phyloP scores from a whole-genome alignment of 2,113 vertebrate genomes.

The Paratilapia polleni region DNA sequence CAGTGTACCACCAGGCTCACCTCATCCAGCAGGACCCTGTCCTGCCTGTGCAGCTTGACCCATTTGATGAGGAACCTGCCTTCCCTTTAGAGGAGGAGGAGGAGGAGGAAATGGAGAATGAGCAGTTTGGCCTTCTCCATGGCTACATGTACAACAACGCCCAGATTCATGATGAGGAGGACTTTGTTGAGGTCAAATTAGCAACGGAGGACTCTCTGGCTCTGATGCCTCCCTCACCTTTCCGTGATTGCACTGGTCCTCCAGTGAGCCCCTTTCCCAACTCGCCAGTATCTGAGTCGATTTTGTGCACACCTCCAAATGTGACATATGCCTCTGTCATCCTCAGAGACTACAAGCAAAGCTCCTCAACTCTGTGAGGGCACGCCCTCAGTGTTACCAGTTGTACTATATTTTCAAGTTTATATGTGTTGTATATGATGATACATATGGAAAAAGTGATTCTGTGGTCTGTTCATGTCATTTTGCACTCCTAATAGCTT shows the following conservation, averaged over 20 bases:
- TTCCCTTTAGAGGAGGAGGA: slow-evolving; percentile 78
- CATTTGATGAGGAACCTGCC: slow-evolving; percentile 79
- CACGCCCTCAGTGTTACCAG: not conserved
- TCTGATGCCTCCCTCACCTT: slow-evolving; percentile 94
- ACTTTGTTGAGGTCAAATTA: slow-evolving; percentile 80
- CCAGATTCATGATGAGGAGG: slow-evolving; percentile 84
- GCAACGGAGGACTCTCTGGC: slow-evolving; percentile 87
- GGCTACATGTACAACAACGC: slow-evolving; percentile 89
- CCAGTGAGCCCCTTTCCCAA: slow-evolving; percentile 86
- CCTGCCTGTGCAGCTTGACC: slow-evolving; percentile 79
- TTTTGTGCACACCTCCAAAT: slow-evolving; percentile 88
- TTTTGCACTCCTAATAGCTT: slow-evolving; percentile 48
- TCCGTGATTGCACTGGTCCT: slow-evolving; percentile 87
- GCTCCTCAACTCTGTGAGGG: slow-evolving; percentile 93
- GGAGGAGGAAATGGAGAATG: slow-evolving; percentile 72
- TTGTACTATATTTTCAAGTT: slow-evolving; percentile 36
- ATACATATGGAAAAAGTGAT: slow-evolving; percentile 6
- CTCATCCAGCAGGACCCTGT: slow-evolving; percentile 78
- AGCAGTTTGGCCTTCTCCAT: slow-evolving; percentile 89
- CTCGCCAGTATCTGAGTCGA: slow-evolving; percentile 92
- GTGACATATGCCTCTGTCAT: slow-evolving; percentile 91
- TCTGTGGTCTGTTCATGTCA: slow-evolving; percentile 4
- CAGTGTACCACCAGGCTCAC: slow-evolving; percentile 77
- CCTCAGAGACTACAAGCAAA: slow-evolving; percentile 93
- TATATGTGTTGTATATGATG: slow-evolving; percentile 23